Evolutionary conservation across 2,888 invertebrate species (phyloP).

Genomic region (Harpalus rubripes): DNA sequence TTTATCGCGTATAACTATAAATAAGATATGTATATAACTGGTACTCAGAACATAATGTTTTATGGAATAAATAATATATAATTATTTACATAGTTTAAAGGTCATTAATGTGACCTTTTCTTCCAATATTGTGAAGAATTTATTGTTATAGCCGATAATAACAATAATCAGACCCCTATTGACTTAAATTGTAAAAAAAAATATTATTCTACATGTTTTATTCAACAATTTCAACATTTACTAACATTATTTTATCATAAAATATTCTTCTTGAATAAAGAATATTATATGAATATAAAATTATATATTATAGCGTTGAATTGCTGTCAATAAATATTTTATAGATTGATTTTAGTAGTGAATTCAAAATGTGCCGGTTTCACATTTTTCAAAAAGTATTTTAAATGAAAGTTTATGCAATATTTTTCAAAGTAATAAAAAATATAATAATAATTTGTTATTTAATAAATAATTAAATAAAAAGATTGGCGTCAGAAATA

Average conservation of each 20-base stretch:
- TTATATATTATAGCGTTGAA: too few relatives aligned
- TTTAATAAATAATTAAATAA: too few relatives aligned
- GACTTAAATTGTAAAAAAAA: background rate
- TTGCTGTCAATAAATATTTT: too few relatives aligned
- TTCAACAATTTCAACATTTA: background rate
- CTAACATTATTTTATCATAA: background rate
- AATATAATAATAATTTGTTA: too few relatives aligned
- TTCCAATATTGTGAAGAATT: background rate
- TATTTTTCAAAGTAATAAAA: too few relatives aligned
- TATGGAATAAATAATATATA: background rate
- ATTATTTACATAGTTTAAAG: background rate
- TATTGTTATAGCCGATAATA: background rate
- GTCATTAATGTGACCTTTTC: background rate
- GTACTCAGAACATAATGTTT: conserved; percentile 11
- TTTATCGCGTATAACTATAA: conserved; percentile 11
- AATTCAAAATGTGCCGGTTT: too few relatives aligned
- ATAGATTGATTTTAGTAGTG: too few relatives aligned
- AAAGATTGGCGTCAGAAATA: too few relatives aligned
- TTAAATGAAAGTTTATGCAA: too few relatives aligned
- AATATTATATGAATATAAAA: too few relatives aligned
- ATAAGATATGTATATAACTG: background rate
- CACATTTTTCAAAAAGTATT: too few relatives aligned
- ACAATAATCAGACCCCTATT: background rate
- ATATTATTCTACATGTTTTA: background rate
- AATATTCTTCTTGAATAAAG: background rate